phyloP scores from a whole-genome alignment of 2,888 invertebrate species.

The Coremacera marginata region DNA sequence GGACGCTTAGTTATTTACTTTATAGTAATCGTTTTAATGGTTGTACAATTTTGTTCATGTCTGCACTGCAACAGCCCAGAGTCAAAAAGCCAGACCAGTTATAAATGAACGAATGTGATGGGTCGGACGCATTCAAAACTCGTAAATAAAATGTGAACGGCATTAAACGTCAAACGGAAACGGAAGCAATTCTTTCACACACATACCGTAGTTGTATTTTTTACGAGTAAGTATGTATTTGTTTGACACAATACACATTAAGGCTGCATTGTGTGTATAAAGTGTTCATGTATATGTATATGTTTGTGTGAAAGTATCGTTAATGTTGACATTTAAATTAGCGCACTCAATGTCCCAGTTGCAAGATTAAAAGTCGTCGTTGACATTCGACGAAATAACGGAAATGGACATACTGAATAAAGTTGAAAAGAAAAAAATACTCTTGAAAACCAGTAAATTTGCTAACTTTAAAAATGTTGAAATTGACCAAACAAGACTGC shows the following conservation, averaged over 20 bases:
- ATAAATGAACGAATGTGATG: not conserved
- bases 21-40: no score
- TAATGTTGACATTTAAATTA: conserved; percentile 64
- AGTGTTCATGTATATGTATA: not conserved
- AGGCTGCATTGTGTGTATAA: no score
- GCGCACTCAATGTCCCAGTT: conserved; percentile 34
- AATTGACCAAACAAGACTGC: not conserved
- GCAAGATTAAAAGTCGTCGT: conserved; percentile 8
- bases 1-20: no score
- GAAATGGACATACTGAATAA: not conserved
- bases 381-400: not conserved
- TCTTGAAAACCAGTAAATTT: no score
- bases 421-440: not conserved
- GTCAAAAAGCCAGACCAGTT: not conserved
- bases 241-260: not conserved
- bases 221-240: not conserved
- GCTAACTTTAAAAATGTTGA: no score
- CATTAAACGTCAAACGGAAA: conserved; percentile 38
- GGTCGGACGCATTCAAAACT: not conserved
- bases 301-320: conserved; percentile 24
- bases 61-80: no score
- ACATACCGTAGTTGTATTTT: conserved; percentile 45
- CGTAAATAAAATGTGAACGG: conserved; percentile 23
- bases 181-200: conserved; percentile 57
- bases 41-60: no score